Base-by-base conservation (phyloP, 2,797 vertebrate species). In the Chaetodon trifasciatus region DNA sequence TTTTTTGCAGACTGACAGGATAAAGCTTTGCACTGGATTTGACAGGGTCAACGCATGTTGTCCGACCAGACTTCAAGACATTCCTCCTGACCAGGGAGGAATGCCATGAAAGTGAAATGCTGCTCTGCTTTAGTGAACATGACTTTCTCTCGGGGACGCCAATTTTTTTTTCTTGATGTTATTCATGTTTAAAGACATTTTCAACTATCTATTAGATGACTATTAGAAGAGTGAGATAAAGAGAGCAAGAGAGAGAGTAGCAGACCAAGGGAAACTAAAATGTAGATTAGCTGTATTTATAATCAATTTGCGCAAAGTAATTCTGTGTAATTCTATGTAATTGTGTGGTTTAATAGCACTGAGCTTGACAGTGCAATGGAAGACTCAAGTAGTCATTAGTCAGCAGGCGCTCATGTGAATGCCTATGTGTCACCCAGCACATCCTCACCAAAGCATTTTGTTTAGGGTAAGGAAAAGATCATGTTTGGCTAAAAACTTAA, bases 1-100 rank as follows among this genome's bases (percentile, higher is more conserved):
- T 58, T n/a, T 23, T 23, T 56, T 40, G 69, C 72, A 64, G 19
- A 32, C n/a, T 23, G 70, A 64, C 47, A 40, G 78, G 52, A 76
- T 76, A 79, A 79, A 78, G 42, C 17, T 32, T 65, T 49, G 23
- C 55, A 61, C 40, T 69, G 57, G 47, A 61, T 65, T 6, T 35
- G 32, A 53, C 52, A 21, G 44, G 50, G 62, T 76, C 47, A 62
- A 32, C 6, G 10, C 28, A 61, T 40, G 44, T 28, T 50, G 16
- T 63, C 61, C 15, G 8, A 19, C 9, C 35, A 53, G 42, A 13
- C 37, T 69, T 68, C 19, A 58, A 57, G 24, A 65, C 7, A 16
- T 3, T 28, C 24, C 13, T 50, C 39, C 15, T 32, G 23, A 73
- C 13, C 21, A 3, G 5, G 4, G 10, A 46, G 23, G 17, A 63